A percentile compares a stretch with the other conserved stretches of the same genome.
Conservation (phyloP, 2,113 vertebrate genomes). For the Colius striatus region DNA sequence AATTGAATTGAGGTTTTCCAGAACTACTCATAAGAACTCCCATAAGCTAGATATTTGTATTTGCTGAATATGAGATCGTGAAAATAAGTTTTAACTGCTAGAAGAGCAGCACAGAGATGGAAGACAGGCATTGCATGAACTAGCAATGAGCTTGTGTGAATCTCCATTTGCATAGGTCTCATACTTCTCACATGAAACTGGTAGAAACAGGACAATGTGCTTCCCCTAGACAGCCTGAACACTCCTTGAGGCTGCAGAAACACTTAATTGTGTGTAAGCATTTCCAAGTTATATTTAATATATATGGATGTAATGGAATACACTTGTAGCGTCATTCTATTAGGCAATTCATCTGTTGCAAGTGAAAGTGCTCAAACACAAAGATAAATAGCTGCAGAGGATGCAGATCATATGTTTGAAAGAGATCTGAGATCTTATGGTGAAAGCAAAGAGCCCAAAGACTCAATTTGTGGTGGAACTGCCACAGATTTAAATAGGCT, state of each 20-base stretch:
- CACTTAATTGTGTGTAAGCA: not conserved
- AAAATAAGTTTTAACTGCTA: not conserved
- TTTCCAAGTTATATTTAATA: not conserved
- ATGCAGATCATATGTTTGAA: not conserved
- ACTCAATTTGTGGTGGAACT: not conserved
- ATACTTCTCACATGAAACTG: not conserved
- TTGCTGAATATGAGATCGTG: not conserved
- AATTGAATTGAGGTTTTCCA: not conserved
- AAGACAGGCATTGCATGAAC: not conserved
- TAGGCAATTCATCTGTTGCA: not conserved
- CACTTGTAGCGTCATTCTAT: not conserved
- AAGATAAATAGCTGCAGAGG: not conserved
- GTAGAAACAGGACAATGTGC: not conserved
- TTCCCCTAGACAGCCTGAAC: not conserved
- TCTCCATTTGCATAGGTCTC: not conserved
- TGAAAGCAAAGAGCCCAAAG: not conserved
- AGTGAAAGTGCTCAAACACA: not conserved
- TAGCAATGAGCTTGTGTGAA: not conserved
- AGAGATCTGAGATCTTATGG: not conserved
- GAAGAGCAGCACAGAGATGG: not conserved
- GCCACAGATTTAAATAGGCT: not conserved
- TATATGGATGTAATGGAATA: not conserved
- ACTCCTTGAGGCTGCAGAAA: not conserved
- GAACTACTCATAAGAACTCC: not conserved
- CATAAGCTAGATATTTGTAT: not conserved